Evolutionary conservation across 2,113 vertebrate species (phyloP), one percentile per base, ranked within the genome.

Genomic region (Amphiprion ocellaris): DNA sequence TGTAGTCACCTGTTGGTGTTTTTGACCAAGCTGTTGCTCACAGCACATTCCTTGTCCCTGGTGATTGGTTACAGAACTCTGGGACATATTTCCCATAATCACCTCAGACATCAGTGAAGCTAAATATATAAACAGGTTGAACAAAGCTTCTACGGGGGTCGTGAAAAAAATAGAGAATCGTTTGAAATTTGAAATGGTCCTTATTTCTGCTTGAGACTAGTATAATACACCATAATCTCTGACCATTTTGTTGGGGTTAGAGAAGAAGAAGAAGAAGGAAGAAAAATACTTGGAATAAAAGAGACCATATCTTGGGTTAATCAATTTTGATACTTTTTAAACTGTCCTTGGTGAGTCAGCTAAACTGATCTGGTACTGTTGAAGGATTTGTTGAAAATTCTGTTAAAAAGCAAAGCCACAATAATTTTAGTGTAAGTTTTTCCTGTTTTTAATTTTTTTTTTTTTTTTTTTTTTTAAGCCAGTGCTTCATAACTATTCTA

Each of bases 401-500:
- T 78, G 30, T 74, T 44, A 39, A 82, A 72, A 68, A 28, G 59
- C 50, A 69, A 76, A 75, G 74, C 61, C 37, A n/a, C 28, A 21
- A 55, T 75, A 46, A 68, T 55, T 76, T 66, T 58, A 79, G 67
- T 70, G 8, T 3, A 2, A 19, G 10, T 65, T 54, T 44, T 19
- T 56, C 66, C 68, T 30, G 30, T 30, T 30, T 30, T 21, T 21
- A 21, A 21, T 21, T 21, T 21, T 21, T 21, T 21, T 1, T 21
- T 21, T 21, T 1, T 21, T 21, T 21, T 3, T 30, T 30, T 30
- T 19, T 17, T 26, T 26, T 26, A 2, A 26, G 26, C 26, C 26
- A 65, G 33, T 53, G 5, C 50, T 65, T 84, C 80, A 30, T 21
- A 41, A 62, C 74, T 78, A 53, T 80, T 84, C 77, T 73, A 78